These are phyloP conservation scores for Bergia puertoricense DNA, from an alignment of 92 coral and sea anemone genomes.

Conservation along the genomic window DNA sequence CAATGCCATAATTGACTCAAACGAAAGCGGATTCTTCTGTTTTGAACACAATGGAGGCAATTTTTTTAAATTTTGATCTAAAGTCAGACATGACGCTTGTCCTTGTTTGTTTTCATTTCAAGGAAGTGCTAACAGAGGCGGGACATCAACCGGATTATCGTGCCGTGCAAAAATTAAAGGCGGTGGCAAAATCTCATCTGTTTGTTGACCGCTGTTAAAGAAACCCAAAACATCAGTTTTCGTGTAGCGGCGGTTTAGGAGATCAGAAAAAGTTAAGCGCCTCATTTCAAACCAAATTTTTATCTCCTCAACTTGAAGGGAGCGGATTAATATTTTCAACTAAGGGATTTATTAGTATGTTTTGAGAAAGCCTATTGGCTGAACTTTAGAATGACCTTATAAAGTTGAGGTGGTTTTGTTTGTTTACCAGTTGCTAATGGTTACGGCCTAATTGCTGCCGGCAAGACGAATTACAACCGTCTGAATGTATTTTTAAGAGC, in stretches of 20 bases:
- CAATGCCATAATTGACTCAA: no score
- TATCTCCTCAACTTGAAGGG: not conserved
- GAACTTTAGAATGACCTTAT: slow-evolving; percentile 9
- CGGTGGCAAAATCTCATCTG: slow-evolving; percentile 1
- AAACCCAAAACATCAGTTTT: not conserved
- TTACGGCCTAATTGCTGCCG: slow-evolving; percentile 12
- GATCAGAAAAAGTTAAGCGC: not conserved
- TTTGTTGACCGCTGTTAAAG: not conserved
- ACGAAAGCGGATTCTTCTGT: not conserved
- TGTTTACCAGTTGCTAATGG: slow-evolving; percentile 31
- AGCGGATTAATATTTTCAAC: slow-evolving; percentile 7
- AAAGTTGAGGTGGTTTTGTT: slow-evolving; percentile 30
- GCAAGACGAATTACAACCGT: not conserved
- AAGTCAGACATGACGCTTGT: slow-evolving; percentile 46
- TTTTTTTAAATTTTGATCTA: not conserved
- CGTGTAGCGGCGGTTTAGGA: not conserved
- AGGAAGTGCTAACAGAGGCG: slow-evolving; percentile 10
- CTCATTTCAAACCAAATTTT: no score
- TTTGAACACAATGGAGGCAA: not conserved
- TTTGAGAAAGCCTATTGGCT: not conserved
- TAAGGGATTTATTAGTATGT: slow-evolving; percentile 14
- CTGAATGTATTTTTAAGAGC: not conserved
- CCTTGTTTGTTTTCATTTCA: slow-evolving; percentile 31
- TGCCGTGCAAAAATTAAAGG: not conserved
- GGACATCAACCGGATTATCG: not conserved